Percentiles rank a stretch among this genome's conserved stretches.
These are phyloP conservation scores for Mesocricetus auratus DNA, from an alignment of 2,113 vertebrate species.

Conservation along the genomic window DNA sequence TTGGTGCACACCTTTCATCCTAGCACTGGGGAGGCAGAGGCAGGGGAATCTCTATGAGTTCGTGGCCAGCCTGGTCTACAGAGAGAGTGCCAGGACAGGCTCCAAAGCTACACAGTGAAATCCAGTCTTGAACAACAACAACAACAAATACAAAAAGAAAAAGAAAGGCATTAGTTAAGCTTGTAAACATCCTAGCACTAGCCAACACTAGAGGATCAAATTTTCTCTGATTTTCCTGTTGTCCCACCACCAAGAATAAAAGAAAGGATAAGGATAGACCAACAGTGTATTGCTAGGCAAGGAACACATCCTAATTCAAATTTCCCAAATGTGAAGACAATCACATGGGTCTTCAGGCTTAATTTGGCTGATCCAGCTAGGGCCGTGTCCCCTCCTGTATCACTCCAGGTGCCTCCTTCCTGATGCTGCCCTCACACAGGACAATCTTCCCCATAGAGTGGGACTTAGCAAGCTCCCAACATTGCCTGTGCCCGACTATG, in stretches of 20 bases:
- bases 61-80: too few species aligned
- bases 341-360: neutral
- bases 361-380: neutral
- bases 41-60: too few species aligned
- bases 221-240: too few species aligned
- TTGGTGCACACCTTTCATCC: too few species aligned
- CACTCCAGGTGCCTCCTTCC: neutral
- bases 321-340: neutral
- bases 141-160: too few species aligned
- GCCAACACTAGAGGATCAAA: rapidly evolving
- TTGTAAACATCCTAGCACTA: neutral
- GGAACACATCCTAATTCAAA: neutral
- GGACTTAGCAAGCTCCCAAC: neutral
- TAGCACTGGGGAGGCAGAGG: too few species aligned
- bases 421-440: neutral
- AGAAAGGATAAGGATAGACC: neutral
- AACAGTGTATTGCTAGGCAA: neutral
- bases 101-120: too few species aligned
- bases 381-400: neutral
- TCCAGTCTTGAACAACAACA: too few species aligned
- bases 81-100: too few species aligned
- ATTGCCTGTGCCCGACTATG: neutral
- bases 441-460: neutral
- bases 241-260: neutral
- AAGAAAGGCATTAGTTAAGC: neutral